Evolutionary conservation across 37 sponge, comb jelly and placozoan genomes (phyloP), one percentile per base, ranked within the genome.

Genomic region (Eunapius fragilis): DNA sequence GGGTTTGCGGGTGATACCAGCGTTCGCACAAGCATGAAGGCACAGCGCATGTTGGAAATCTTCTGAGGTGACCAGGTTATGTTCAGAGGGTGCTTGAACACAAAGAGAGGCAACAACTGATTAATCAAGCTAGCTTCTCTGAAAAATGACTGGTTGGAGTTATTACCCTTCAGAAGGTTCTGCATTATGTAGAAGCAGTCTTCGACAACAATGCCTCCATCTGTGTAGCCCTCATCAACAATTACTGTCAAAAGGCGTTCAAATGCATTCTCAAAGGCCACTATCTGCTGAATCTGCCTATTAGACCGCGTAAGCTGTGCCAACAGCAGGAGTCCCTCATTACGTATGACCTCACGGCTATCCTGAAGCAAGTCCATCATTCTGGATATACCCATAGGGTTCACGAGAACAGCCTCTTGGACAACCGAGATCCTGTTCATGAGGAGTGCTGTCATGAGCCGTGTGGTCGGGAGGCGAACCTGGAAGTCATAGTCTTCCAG

Each of bases 221-320:
- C 98, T 80, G 94, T 97, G 72, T 80, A 88, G 24, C 98, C 98
- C 76, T 97, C 98, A 13, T 80, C 89, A 22, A 67, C 80, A 19
- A 95, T 77, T 27, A 97, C 93, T 11, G 82, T 80, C 36, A 97
- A 19, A 6, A 97, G 76, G 0, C 94, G 94, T 38, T 97, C 98
- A 86, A 97, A 97, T 0, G 92, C 98, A 87, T 93, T 97, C 81
- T 97, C 98, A 86, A 97, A 97, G 23, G 98, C 98, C 12, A 97
- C 92, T 69, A 97, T 95, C 84, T 95, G 95, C 86, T 97, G 97
- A 17, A 97, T 94, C 74, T 92, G 87, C 11, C 86, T 80, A 68
- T 97, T 97, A 71, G 90, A 87, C 19, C 82, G 81, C 26, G 97
- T 94, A 12, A 97, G 87, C 28, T 94, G 76, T 9, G 86, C 30